Conservation (phyloP, 2,888 invertebrate genomes). For the Abscondita cerata region DNA sequence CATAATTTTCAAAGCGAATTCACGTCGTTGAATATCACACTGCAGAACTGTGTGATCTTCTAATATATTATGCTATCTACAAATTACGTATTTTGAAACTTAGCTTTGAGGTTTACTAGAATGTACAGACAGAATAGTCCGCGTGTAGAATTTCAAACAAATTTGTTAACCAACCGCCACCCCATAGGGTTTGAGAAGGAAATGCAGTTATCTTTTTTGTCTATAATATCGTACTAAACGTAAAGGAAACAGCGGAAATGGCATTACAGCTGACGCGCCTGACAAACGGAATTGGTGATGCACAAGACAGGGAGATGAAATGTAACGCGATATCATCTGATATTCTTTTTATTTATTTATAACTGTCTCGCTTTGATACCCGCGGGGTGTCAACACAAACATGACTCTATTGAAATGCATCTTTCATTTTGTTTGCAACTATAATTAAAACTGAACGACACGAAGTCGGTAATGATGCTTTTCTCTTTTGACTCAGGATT, state of each 20-base stretch:
- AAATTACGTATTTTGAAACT: conserved; percentile 15
- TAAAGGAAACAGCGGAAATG: conserved; percentile 24
- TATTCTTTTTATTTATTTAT: conserved; percentile 42
- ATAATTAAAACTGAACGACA: not conserved
- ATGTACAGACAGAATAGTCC: conserved; percentile 11
- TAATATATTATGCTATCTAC: conserved; percentile 16
- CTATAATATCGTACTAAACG: not conserved
- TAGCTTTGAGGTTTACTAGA: conserved; percentile 11
- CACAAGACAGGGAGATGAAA: conserved; percentile 37
- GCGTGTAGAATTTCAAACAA: conserved; percentile 11
- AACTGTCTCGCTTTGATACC: conserved; percentile 31
- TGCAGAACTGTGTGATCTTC: conserved; percentile 7
- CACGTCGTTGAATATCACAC: conserved; percentile 3
- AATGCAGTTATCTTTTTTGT: conserved; percentile 14
- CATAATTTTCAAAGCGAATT: not conserved
- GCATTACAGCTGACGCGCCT: conserved; percentile 28
- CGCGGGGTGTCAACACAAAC: conserved; percentile 10
- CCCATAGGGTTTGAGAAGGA: conserved; percentile 5
- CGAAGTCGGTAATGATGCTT: too few relatives aligned
- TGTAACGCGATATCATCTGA: conserved; percentile 40
- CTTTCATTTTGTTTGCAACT: conserved; percentile 2
- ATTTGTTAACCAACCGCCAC: conserved; percentile 1
- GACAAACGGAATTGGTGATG: conserved; percentile 38
- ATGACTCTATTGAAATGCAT: conserved; percentile 2
- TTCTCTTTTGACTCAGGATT: too few relatives aligned